Base-by-base conservation (phyloP, 1,140 invertebrate species). In the Bombyx mori region DNA sequence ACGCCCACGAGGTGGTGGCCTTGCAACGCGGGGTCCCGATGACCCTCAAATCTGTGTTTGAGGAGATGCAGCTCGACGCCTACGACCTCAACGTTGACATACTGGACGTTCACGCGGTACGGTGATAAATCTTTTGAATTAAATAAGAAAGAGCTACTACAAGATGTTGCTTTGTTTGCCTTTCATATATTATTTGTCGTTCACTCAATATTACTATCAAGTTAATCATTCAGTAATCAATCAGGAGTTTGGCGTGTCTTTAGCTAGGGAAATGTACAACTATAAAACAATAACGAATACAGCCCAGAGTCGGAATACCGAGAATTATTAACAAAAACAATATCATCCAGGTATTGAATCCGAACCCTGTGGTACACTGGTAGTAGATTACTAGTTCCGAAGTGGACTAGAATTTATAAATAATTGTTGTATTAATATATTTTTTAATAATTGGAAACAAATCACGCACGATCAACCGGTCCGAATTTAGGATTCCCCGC, bases 61-160 rank as follows among this genome's bases (percentile, higher is more conserved):
- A 98, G 73, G 95, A 94, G 7, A 95, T 99, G 92, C 96, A 97
- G 84, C 88, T 99, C 55, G 97, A 96, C 8, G 95, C 98, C 3
- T 99, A 99, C 79, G 98, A 99, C 88, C 90, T 99, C 6, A 99
- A 96, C 68, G 98, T 99, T 2, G 98, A 99, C 79, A 98, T 98
- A 93, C 87, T 99, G 42, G 98, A 99, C 84, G 97, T 99, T 1
- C 98, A 99, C 88, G 98, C 98, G 44, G 95, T 96, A 89, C 92
- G 92, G 8, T 8, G 7, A 2, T 12, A 8, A 47, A 3, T 47
- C 12, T 47, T 22, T 8, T 51, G 5, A 12, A 18, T 51, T 51
- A 51, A 18, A 18, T 18, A 18, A 18, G 12, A 18, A 18, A 18
- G 12, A 18, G 12, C 12, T 18, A 18, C 44, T 3, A 1, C 44